Percentiles rank a stretch among this genome's conserved stretches.
phyloP scores from a whole-genome alignment of 2,888 invertebrate genomes.

The Agrypnus murinus region DNA sequence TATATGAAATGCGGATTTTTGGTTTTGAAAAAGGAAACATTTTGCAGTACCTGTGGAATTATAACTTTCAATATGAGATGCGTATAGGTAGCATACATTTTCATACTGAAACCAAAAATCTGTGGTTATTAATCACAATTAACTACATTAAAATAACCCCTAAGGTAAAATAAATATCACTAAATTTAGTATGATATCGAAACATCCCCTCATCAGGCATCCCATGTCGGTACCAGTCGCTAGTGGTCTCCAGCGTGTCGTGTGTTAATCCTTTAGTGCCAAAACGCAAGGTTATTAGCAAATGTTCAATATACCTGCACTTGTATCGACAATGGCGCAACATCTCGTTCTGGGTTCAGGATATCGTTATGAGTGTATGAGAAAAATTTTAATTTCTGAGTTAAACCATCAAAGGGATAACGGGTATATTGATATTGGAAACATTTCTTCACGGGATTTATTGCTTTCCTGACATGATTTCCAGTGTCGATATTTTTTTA shows the following conservation, averaged over 20 bases:
- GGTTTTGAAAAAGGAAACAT: constrained; percentile 1
- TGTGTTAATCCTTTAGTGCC: constrained; percentile 45
- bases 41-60: constrained; percentile 11
- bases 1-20: constrained; percentile 10
- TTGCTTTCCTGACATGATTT: not conserved
- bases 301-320: constrained; percentile 31
- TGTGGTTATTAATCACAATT: constrained; percentile 43
- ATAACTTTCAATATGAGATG: constrained; percentile 21
- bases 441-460: not conserved
- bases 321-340: constrained; percentile 17
- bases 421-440: not conserved
- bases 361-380: not conserved
- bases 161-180: constrained; percentile 42
- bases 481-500: no score
- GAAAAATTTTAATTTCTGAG: not conserved
- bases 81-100: no score
- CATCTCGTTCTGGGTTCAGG: not conserved
- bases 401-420: not conserved
- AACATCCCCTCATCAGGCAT: constrained; percentile 40
- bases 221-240: constrained; percentile 42
- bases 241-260: constrained; percentile 46
- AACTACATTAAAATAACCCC: constrained; percentile 36
- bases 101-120: constrained; percentile 18
- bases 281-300: constrained; percentile 40
- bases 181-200: constrained; percentile 45